Base-by-base conservation (phyloP, 1,140 invertebrate species). In the Heliothis virescens region DNA sequence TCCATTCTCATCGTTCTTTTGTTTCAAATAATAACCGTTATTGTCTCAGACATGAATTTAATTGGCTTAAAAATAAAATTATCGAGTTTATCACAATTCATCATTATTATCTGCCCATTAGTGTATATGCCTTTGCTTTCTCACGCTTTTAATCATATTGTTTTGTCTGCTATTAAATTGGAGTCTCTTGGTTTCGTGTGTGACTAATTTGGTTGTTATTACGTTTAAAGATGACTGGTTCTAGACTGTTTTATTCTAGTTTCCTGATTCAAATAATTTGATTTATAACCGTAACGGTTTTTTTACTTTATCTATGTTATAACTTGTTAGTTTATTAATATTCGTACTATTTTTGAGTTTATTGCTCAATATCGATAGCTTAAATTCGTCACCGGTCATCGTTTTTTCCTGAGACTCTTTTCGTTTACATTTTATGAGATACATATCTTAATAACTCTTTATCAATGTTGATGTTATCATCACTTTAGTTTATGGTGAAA, bases 51-150 rank as follows among this genome's bases (percentile, higher is more conserved):
- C 55, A 75, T 16, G 13, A 50, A 75, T 34, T 50, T 62, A 50
- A 48, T 60, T 72, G 52, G 52, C 26, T 72, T 41, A 50, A 72
- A 75, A 75, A 60, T 50, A 75, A 60, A 16, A 75, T 55, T 62
- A 60, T 62, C 71, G 21, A 73, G 29, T 59, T 75, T 75, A 75
- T 63, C 41, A 62, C 59, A 75, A 75, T 75, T 62, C 57, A 75
- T 75, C 73, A 75, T 75, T 75, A 75, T 75, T 75, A 75, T 75
- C 73, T 29, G 57, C 52, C 41, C 73, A 75, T 75, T 75, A 75
- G 41, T 52, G 16, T 75, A 18, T 48, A 75, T 50, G 57, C 52
- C 59, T 75, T 52, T 13, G 57, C 57, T 62, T 62, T 75, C 57
- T 75, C 57, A 75, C 59, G 73, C 7, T 55, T 57, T 15, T 69